These are phyloP conservation scores for Ophraella communa DNA, from an alignment of 2,888 invertebrate species.

Conservation along the genomic window DNA sequence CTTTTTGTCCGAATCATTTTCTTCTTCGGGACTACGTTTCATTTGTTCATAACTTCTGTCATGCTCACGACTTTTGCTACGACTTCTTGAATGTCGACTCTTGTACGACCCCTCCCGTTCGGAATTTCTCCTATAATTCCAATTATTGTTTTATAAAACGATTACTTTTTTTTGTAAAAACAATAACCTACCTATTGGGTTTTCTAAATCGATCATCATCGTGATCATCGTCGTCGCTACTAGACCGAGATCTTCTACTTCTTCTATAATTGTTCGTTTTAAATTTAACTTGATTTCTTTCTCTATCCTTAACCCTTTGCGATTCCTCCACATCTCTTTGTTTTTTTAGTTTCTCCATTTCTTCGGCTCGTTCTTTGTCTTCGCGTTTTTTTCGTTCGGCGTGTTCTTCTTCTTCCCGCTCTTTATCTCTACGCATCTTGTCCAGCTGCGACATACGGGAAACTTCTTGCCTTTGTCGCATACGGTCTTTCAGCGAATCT, in stretches of 20 bases:
- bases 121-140: slow-evolving; percentile 25
- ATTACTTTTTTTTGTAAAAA: neutral
- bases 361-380: slow-evolving; percentile 51
- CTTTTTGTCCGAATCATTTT: slow-evolving; percentile 34
- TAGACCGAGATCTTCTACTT: slow-evolving; percentile 28
- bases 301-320: slow-evolving; percentile 54
- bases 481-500: slow-evolving; percentile 62
- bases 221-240: slow-evolving; percentile 36
- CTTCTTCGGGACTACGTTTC: slow-evolving; percentile 9
- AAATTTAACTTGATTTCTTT: slow-evolving; percentile 52
- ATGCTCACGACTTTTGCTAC: slow-evolving; percentile 23
- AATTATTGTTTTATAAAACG: neutral
- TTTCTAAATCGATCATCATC: slow-evolving; percentile 23
- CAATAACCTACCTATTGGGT: slow-evolving; percentile 15
- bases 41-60: slow-evolving; percentile 8
- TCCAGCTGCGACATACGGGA: slow-evolving; percentile 54
- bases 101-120: slow-evolving; percentile 23
- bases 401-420: slow-evolving; percentile 49
- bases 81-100: slow-evolving; percentile 29
- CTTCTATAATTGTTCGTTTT: slow-evolving; percentile 49
- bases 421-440: slow-evolving; percentile 54
- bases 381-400: slow-evolving; percentile 56
- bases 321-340: slow-evolving; percentile 54
- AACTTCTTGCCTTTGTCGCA: slow-evolving; percentile 63
- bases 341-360: slow-evolving; percentile 48